A percentile compares a stretch with the other conserved stretches of the same genome.
phyloP scores from a whole-genome alignment of 53 echinoderm and acorn worm species.

The Temnopleurus reevesii region DNA sequence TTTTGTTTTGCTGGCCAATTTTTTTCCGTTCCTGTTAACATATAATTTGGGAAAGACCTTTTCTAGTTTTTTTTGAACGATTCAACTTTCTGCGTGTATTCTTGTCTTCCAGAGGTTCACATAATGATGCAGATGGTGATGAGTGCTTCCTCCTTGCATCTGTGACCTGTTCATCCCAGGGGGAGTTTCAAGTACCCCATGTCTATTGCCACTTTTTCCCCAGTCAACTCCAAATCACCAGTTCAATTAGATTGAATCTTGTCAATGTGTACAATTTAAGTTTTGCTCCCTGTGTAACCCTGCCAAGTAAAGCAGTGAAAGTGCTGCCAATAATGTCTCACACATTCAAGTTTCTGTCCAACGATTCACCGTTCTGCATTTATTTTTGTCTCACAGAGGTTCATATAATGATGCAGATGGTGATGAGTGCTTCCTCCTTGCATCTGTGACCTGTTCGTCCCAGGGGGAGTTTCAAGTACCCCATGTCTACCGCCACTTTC shows the following conservation, averaged over 20 bases:
- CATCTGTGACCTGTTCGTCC: slow-evolving; percentile 46
- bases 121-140: not conserved
- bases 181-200: slow-evolving; percentile 59
- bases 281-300: no score
- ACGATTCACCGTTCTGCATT: no score
- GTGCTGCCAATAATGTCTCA: no score
- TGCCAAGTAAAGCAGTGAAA: no score
- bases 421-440: slow-evolving; percentile 43
- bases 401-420: not conserved
- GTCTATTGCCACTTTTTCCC: slow-evolving; percentile 61
- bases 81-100: not conserved
- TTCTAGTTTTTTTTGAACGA: no score
- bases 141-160: slow-evolving; percentile 57
- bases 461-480: slow-evolving; percentile 57
- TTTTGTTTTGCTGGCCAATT: no score
- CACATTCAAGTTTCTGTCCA: no score
- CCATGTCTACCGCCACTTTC: slow-evolving; percentile 58
- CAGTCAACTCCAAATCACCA: slow-evolving; percentile 54
- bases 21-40: no score
- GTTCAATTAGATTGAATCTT: no score
- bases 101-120: not conserved
- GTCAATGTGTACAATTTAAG: no score
- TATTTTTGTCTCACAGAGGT: not conserved
- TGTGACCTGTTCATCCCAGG: slow-evolving; percentile 31
- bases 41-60: no score